Evolutionary conservation across 1,140 invertebrate genomes (phyloP).

Genomic region (Asbolus verrucosus): DNA sequence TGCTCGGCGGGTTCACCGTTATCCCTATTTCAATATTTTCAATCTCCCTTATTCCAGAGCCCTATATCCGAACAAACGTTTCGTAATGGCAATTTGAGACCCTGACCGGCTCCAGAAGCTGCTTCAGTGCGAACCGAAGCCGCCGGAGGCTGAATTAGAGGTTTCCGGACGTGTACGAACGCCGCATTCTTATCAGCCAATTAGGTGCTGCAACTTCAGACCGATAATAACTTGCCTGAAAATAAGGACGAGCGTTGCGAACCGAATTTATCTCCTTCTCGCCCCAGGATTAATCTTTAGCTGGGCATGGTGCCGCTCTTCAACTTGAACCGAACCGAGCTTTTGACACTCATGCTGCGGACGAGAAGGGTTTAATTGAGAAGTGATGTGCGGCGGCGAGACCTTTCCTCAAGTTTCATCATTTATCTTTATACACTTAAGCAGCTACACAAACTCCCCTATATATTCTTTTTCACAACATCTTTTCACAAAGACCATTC

Average conservation of each 20-base stretch:
- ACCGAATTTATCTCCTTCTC: slow-evolving; percentile 44
- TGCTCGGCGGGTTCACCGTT: background rate
- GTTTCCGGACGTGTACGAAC: slow-evolving; percentile 50
- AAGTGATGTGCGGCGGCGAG: slow-evolving; percentile 31
- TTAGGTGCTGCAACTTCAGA: slow-evolving; percentile 49
- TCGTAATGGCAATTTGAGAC: slow-evolving; percentile 44
- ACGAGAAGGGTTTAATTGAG: slow-evolving; percentile 32
- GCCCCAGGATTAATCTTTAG: slow-evolving; percentile 44
- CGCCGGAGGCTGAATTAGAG: slow-evolving; percentile 48
- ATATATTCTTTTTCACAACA: slow-evolving; percentile 1
- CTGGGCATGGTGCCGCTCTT: slow-evolving; percentile 25
- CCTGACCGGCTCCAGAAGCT: slow-evolving; percentile 34
- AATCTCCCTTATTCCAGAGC: slow-evolving; percentile 33
- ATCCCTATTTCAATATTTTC: slow-evolving; percentile 35
- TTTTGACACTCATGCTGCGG: slow-evolving; percentile 25
- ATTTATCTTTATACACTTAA: slow-evolving; percentile 39
- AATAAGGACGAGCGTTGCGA: slow-evolving; percentile 45
- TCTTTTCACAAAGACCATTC: slow-evolving; percentile 4
- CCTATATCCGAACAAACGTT: slow-evolving; percentile 29
- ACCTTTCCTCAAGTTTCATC: slow-evolving; percentile 37
- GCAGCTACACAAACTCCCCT: slow-evolving; percentile 12
- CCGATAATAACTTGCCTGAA: slow-evolving; percentile 50
- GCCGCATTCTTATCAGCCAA: slow-evolving; percentile 54
- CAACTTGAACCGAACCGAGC: slow-evolving; percentile 19
- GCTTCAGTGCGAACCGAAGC: slow-evolving; percentile 12